phyloP scores from a whole-genome alignment of 2,888 invertebrate species.

The Tiliacea citrago region DNA sequence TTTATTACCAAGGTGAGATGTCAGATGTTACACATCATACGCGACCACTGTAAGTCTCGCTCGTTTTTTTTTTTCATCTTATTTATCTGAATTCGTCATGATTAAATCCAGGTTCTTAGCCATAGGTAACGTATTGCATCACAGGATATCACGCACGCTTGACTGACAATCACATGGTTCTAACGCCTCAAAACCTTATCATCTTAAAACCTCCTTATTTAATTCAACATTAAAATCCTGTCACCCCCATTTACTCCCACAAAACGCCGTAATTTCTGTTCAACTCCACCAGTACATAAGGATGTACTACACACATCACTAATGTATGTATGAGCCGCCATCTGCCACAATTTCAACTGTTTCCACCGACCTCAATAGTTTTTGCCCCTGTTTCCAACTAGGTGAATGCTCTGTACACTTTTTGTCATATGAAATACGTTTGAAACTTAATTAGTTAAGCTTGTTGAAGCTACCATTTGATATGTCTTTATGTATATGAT shows the following conservation, averaged over 20 bases:
- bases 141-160: too few relatives aligned
- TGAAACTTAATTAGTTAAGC: slow-evolving; percentile 21
- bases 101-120: too few relatives aligned
- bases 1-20: too few relatives aligned
- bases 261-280: slow-evolving; percentile 12
- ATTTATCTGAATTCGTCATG: too few relatives aligned
- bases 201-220: too few relatives aligned
- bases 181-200: too few relatives aligned
- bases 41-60: too few relatives aligned
- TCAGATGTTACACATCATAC: too few relatives aligned
- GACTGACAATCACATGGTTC: too few relatives aligned
- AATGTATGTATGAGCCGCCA: slow-evolving; percentile 16
- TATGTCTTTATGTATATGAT: neutral
- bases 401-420: slow-evolving; percentile 19
- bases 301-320: slow-evolving; percentile 10
- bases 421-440: slow-evolving; percentile 24
- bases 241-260: neutral
- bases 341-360: slow-evolving; percentile 19
- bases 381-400: slow-evolving; percentile 38
- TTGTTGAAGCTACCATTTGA: slow-evolving; percentile 8
- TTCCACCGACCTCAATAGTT: slow-evolving; percentile 15
- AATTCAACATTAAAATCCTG: slow-evolving; percentile 1
- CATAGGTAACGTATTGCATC: too few relatives aligned
- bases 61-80: too few relatives aligned
- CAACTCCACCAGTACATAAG: neutral